phyloP scores from a whole-genome alignment of 2,113 vertebrate genomes.

The Odocoileus virginianus region DNA sequence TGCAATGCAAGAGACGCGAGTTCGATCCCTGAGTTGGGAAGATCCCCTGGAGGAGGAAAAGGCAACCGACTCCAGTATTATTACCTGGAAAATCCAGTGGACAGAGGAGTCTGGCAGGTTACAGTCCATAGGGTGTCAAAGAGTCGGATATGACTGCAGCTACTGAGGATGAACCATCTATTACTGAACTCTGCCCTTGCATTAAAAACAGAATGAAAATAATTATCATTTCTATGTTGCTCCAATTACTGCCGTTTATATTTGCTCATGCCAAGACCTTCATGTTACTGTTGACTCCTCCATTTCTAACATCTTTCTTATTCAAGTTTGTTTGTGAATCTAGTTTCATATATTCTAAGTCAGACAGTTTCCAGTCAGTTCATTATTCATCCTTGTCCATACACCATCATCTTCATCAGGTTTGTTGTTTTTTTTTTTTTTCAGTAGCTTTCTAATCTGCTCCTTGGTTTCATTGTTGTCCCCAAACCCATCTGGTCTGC shows the following conservation, averaged over 20 bases:
- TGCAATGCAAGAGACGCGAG: rapidly evolving
- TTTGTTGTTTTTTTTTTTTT: background rate
- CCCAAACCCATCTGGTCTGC: background rate
- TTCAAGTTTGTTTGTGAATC: background rate
- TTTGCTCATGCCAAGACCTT: background rate
- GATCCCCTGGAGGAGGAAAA: background rate
- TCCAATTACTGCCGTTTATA: background rate
- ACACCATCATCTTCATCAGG: background rate
- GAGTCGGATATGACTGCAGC: background rate
- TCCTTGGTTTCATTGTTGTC: background rate
- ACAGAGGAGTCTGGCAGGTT: background rate
- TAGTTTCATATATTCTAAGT: background rate
- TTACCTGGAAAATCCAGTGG: background rate
- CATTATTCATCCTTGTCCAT: rapidly evolving
- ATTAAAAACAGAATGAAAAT: background rate
- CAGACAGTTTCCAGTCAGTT: background rate
- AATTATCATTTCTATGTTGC: too few relatives aligned
- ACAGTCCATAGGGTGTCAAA: background rate
- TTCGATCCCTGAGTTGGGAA: background rate
- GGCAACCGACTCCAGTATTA: background rate
- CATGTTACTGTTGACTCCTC: background rate
- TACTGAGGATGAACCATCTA: background rate
- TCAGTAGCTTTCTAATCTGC: background rate
- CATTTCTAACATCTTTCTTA: background rate
- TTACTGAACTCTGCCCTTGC: background rate